Percentiles rank a stretch among this genome's conserved stretches.
Conservation (phyloP, 2,888 invertebrate species). For the Zaprionus lineosus region DNA sequence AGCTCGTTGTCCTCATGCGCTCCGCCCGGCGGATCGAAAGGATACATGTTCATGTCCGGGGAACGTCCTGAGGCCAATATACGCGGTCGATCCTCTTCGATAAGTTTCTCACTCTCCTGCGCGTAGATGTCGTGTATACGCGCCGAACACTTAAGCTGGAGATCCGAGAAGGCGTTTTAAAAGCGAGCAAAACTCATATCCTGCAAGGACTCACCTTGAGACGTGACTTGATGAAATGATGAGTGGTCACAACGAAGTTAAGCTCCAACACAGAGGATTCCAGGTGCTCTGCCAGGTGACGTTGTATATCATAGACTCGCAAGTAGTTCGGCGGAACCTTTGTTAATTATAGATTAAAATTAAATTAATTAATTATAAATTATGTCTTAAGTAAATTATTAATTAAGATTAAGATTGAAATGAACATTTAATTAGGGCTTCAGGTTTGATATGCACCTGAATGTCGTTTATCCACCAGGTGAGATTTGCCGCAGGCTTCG, state of each 20-base stretch:
- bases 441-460: conserved; percentile 77
- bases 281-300: conserved; percentile 79
- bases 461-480: conserved; percentile 85
- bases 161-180: not conserved
- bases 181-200: not conserved
- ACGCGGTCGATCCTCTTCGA: conserved; percentile 83
- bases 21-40: conserved; percentile 80
- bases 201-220: conserved; percentile 71
- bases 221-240: conserved; percentile 81
- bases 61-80: conserved; percentile 82
- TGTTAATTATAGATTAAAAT: conserved; percentile 17
- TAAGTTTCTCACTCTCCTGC: conserved; percentile 80
- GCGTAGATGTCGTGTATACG: conserved; percentile 82
- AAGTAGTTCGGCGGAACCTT: conserved; percentile 79
- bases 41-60: conserved; percentile 81
- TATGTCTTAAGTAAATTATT: too few relatives aligned
- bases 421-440: not conserved
- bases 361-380: not conserved
- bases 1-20: conserved; percentile 80
- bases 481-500: conserved; percentile 85
- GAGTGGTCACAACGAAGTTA: conserved; percentile 80
- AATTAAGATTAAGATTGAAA: too few relatives aligned
- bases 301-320: conserved; percentile 78
- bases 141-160: conserved; percentile 81
- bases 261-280: conserved; percentile 81